Evolutionary conservation across 2,797 vertebrate genomes (phyloP), one percentile per base, ranked within the genome.

Genomic region (Eulemur rubriventer): DNA sequence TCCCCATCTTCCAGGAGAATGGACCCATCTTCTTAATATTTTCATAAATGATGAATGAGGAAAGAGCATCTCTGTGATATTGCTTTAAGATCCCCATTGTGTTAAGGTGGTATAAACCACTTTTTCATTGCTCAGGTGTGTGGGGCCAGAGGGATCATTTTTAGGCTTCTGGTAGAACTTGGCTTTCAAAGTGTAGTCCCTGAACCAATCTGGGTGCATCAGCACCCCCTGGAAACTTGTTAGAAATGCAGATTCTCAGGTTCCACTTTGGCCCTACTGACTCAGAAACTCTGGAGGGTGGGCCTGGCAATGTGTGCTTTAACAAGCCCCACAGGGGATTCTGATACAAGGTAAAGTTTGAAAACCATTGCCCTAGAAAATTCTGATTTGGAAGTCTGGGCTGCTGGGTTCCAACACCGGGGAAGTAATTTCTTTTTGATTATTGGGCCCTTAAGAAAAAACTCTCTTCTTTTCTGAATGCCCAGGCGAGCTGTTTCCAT

Each of bases 391-490:
- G 83, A 95, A 95, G 93, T 94, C 78, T 38, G n/a, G 80, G 67
- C 57, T 84, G 35, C 76, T 55, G 70, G 70, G 76, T 35, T 69
- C 76, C 1, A 72, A 57, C 67, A 82, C 7, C 30, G 18, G 79
- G 87, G n/a, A 75, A 85, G 67, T 59, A 65, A 93, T 95, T 82
- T 92, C 79, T 46, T 93, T 94, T 84, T 87, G 61, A 89, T 84
- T 76, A 94, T 92, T 75, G 52, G 95, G n/a, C 93, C 89, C 79
- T 93, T 87, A 94, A 89, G 86, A 91, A 96, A 90, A 93, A 93
- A 92, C n/a, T 63, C 73, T 88, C 89, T 95, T 94, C 80, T 22
- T 70, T 93, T 96, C 93, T 78, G 73, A 93, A 89, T 52, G 63
- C 89, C 85, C 89, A 79, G 48, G 89, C 78, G 79, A 94, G 63